These are phyloP conservation scores for Scolopax rusticola DNA, from an alignment of 2,797 vertebrate species.

Conservation along the genomic window DNA sequence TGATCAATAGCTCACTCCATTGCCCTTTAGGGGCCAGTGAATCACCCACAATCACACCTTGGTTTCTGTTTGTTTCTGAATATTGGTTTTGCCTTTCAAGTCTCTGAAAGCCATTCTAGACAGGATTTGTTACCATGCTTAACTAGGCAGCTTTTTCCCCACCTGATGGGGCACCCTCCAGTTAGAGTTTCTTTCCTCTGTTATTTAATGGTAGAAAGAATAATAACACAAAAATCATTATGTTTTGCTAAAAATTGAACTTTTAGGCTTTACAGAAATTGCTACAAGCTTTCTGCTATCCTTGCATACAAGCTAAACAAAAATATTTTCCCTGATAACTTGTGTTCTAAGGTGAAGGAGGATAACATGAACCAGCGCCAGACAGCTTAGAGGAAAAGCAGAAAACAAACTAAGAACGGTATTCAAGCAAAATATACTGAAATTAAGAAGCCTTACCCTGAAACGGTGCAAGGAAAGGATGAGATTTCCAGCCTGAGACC, in stretches of 20 bases:
- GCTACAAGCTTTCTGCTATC: background rate
- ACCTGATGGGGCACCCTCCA: background rate
- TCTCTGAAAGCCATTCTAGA: background rate
- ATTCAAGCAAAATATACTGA: background rate
- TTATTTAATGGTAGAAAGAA: background rate
- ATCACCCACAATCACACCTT: background rate
- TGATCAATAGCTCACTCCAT: background rate
- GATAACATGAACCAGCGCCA: background rate
- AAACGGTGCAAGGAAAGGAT: accelerated
- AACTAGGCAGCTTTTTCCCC: background rate
- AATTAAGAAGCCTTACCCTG: background rate
- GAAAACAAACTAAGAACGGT: accelerated
- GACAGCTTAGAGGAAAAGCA: background rate
- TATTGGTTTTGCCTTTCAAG: background rate
- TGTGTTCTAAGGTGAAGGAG: background rate
- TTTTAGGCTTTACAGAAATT: background rate
- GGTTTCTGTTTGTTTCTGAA: background rate
- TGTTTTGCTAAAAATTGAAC: background rate
- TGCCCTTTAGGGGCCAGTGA: background rate
- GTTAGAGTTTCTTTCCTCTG: background rate
- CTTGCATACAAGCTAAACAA: background rate
- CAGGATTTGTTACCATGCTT: background rate
- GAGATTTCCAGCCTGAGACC: background rate
- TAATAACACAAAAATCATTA: background rate
- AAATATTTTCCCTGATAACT: background rate